Evolutionary conservation across 2,797 vertebrate species (phyloP), one percentile per base, ranked within the genome.

Genomic region (Micromesistius poutassou): DNA sequence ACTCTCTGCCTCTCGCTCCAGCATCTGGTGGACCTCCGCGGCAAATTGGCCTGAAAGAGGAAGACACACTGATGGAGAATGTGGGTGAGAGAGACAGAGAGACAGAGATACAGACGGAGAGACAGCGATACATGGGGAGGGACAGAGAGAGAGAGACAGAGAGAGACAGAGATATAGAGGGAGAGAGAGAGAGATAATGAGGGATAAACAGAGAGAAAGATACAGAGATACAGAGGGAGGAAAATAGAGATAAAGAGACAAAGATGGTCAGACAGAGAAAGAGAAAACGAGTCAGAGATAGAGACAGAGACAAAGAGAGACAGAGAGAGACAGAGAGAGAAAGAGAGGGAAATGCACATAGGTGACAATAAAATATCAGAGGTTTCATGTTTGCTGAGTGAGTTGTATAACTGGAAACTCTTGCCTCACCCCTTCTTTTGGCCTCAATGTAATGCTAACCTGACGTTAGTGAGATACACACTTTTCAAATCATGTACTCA

Each of bases 21-120:
- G 50, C 6, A 55, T n/a, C 22, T n/a, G 25, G 78, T 72, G 78
- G 82, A 80, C 87, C 83, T 82, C 86, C 86, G 87, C 87, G 79
- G 91, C 87, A 93, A 92, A 93, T 91, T 93, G 88, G 89, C 87
- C 83, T 82, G 78, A 89, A 81, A 89, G 83, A 87, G 82, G 88
- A 71, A 81, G 79, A 76, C 30, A 76, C 30, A 38, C 30, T 19
- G 31, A 74, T 4, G 28, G 36, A 74, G 36, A 74, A 10, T 46
- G 9, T 46, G 36, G 28, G 36, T 16, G 36, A 74, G 9, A 42
- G 36, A 74, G n/a, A 74, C 10, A 74, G 33, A 87, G 76, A 84
- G 81, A 86, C 6, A 40, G 25, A 86, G 77, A 82, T 80, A 2
- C 4, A 40, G 2, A 42, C 12, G 16, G 40, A 42, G 40, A 9